Conservation (phyloP, 2,113 vertebrate species). For the Herpailurus yagouaroundi region DNA sequence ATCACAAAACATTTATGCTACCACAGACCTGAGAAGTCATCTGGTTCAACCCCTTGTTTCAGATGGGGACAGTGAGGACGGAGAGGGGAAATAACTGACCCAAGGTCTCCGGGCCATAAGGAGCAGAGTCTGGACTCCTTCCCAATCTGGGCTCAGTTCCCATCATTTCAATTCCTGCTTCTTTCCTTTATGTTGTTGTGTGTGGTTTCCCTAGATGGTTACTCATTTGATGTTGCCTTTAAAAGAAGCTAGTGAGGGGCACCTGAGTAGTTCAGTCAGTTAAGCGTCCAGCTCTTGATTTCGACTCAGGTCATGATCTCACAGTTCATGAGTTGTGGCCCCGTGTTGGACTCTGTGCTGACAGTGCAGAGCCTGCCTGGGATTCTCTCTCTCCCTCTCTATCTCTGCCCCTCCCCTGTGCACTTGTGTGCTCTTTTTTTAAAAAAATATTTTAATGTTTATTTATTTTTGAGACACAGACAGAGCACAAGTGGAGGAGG, state of each 20-base stretch:
- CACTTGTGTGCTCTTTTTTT: too few species aligned
- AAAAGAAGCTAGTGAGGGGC: background rate
- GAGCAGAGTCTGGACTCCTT: background rate
- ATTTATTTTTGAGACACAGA: too few species aligned
- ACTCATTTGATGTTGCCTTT: conserved; percentile 9
- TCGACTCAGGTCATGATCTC: background rate
- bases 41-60: background rate
- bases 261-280: background rate
- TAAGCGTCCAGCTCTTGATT: background rate
- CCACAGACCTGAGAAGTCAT: background rate
- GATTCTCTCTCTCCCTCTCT: background rate
- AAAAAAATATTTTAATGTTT: too few species aligned
- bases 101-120: background rate
- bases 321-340: background rate
- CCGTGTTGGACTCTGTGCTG: background rate
- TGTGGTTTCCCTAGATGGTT: background rate
- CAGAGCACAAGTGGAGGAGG: too few species aligned
- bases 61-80: background rate
- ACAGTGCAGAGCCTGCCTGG: background rate
- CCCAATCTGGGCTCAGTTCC: background rate
- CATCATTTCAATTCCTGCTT: background rate
- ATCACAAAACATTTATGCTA: background rate
- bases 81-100: background rate
- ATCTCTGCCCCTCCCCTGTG: background rate
- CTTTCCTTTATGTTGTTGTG: background rate